Conservation (phyloP, 2,113 vertebrate species). For the Ictalurus furcatus region DNA sequence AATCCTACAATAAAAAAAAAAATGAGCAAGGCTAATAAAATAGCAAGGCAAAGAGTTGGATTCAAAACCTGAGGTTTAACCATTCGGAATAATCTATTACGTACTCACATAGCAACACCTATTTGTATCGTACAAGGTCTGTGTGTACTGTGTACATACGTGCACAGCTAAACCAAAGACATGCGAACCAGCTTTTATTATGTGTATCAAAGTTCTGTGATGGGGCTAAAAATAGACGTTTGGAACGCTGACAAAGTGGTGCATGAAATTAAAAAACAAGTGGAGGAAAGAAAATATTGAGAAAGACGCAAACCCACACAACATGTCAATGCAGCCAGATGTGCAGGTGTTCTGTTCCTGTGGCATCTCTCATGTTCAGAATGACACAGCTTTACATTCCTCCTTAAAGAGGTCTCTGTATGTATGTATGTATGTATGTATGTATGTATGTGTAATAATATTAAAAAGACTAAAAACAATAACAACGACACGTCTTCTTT, state of each 20-base stretch:
- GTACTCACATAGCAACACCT: neutral
- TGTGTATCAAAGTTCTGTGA: neutral
- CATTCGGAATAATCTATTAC: too few relatives aligned
- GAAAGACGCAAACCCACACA: neutral
- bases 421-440: neutral
- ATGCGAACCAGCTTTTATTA: neutral
- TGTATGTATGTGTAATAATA: neutral
- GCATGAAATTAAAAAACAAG: neutral
- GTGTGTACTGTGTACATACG: neutral
- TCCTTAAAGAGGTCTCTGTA: neutral
- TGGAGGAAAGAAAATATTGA: neutral
- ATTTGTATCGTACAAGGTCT: neutral
- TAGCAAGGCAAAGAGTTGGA: too few relatives aligned
- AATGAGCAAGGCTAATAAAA: neutral
- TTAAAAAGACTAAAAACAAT: neutral
- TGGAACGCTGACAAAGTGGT: neutral
- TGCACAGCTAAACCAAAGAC: neutral
- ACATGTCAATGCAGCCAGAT: slow-evolving; percentile 3
- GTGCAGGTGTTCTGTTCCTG: slow-evolving; percentile 25
- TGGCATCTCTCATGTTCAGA: slow-evolving; percentile 36
- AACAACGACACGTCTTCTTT: neutral
- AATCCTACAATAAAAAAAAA: neutral
- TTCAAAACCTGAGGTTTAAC: too few relatives aligned
- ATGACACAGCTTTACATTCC: slow-evolving; percentile 1
- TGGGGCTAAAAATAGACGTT: neutral